Percentiles rank a stretch among this genome's conserved stretches.
These are phyloP conservation scores for Microtus montanus DNA, from an alignment of 2,113 vertebrate genomes.

Conservation along the genomic window DNA sequence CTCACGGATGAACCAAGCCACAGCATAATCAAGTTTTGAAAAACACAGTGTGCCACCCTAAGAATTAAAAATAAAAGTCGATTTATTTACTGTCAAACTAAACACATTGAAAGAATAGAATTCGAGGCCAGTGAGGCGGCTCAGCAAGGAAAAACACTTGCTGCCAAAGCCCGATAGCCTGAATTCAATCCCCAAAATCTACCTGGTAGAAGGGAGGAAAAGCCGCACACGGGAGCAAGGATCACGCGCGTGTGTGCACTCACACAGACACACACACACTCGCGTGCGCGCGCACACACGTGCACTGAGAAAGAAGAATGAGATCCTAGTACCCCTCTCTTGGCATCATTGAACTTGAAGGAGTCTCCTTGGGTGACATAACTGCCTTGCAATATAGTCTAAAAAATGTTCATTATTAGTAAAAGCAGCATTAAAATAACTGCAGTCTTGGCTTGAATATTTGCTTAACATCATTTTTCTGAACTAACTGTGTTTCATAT, in stretches of 20 bases:
- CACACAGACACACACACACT: neutral
- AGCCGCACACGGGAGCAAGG: neutral
- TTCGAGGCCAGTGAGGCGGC: neutral
- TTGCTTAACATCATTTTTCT: neutral
- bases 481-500: neutral
- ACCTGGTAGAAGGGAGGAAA: neutral
- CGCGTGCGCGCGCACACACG: no score
- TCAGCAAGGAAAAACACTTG: neutral
- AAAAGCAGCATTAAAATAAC: conserved; percentile 20
- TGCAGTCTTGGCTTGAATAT: conserved; percentile 11
- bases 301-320: neutral
- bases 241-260: neutral
- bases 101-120: neutral
- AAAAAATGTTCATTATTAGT: neutral
- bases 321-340: neutral
- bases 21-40: conserved; percentile 98
- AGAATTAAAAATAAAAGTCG: conserved; percentile 50
- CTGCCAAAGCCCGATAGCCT: neutral
- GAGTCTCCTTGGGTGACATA: conserved; percentile 17
- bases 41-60: conserved; percentile 93
- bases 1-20: conserved; percentile 99
- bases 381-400: neutral
- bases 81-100: neutral
- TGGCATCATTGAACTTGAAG: neutral
- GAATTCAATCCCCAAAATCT: neutral